Percentiles rank a stretch among this genome's conserved stretches.
phyloP scores from a whole-genome alignment of 2,113 vertebrate species.

The Calyptomena viridis region DNA sequence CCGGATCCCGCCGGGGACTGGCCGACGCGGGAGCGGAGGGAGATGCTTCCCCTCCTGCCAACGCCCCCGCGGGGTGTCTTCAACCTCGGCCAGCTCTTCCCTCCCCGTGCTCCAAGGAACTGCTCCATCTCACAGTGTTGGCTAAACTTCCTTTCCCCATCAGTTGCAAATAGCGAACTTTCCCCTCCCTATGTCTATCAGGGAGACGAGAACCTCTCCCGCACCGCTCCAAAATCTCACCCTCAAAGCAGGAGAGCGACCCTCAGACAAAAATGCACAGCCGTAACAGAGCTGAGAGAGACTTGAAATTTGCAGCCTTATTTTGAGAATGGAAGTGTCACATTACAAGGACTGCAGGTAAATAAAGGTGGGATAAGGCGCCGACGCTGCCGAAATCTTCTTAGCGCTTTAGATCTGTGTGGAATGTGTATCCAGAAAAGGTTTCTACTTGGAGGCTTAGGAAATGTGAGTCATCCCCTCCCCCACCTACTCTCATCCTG shows the following conservation, averaged over 20 bases:
- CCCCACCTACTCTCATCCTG: not conserved
- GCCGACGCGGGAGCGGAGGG: not conserved
- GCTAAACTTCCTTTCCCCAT: not conserved
- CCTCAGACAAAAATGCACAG: not conserved
- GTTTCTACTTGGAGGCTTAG: not conserved
- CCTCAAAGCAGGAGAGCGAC: not conserved
- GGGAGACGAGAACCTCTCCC: not conserved
- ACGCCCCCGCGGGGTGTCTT: not conserved
- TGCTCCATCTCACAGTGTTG: not conserved
- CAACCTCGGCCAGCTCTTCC: not conserved
- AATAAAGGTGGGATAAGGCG: conserved; percentile 57
- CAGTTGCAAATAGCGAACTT: not conserved
- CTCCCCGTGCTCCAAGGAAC: not conserved
- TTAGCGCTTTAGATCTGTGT: conserved; percentile 33
- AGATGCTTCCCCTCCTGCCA: not conserved
- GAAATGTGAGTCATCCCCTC: not conserved
- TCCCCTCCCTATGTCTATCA: no score
- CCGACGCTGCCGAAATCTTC: conserved; percentile 37
- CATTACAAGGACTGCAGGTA: conserved; percentile 59
- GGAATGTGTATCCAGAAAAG: conserved; percentile 37
- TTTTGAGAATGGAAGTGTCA: conserved; percentile 39
- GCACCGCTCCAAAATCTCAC: not conserved
- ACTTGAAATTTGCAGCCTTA: not conserved
- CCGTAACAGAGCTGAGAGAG: not conserved
- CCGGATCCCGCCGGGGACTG: not conserved